Base-by-base conservation (phyloP, 2,113 vertebrate species). In the Antigone vipio region DNA sequence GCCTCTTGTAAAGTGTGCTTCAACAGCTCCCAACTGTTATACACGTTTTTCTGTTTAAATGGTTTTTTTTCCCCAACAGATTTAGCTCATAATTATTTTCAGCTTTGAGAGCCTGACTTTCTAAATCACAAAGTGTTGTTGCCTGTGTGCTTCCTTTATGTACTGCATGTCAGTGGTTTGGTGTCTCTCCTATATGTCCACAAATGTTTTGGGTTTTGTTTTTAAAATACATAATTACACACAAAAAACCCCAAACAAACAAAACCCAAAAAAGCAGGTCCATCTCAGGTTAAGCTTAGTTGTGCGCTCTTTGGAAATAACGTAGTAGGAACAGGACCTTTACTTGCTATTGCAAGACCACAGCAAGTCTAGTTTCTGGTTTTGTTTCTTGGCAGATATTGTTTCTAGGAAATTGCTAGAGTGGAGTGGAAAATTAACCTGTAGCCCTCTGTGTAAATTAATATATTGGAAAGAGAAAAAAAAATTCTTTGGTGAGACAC, bases 1-100 rank as follows among this genome's bases (percentile, higher is more conserved):
- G 49, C 85, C 77, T 85, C 63, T 80, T 88, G 32, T 80, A 90
- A 92, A 93, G 81, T 67, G 75, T 88, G 40, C 55, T 93, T 94
- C 88, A 92, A 14, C 92, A 80, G 29, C 77, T 96, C 89, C 44
- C 71, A 92, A 83, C 67, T 90, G 55, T 38, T 92, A 58, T 0
- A 68, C 94, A 79, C 0, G 0, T 91, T 96, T 85, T 92, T 96
- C 58, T 34, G 32, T 91, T 96, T 95, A 85, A 88, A 53, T 92
- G 22, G 22, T 19, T 29, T 78, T 90, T 55, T 74, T 44, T 38
- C 29, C 69, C 29, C 42, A 49, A 77, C 53, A 93, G 67, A 88
- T 93, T 93, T 73, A 76, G 38, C 12, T 62, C 42, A 13, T 85
- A 85, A 95, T 96, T 83, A 69, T 80, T 80, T 94, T 94, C 88